Conservation (phyloP, 2,797 vertebrate genomes). For the Nyctalus aviator region DNA sequence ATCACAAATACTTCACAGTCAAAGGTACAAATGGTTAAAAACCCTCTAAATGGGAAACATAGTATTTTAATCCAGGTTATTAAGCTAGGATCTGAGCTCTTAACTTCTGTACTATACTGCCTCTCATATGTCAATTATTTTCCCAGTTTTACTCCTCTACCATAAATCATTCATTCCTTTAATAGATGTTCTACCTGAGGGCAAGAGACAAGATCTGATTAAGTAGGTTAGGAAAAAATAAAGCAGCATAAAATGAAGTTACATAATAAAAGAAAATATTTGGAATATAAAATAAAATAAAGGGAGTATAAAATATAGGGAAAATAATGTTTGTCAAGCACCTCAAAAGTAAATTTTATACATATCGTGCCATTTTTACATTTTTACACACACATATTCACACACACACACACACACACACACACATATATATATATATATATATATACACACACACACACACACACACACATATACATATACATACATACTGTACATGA, state of each 20-base stretch:
- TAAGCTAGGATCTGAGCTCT: no score
- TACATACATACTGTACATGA: background rate
- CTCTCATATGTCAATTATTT: conserved; percentile 3
- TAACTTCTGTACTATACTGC: background rate
- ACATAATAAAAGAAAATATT: background rate
- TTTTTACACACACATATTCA: no score
- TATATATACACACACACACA: background rate
- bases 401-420: no score
- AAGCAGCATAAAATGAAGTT: conserved; percentile 26
- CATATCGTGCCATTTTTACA: background rate
- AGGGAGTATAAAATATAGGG: background rate
- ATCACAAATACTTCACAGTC: background rate
- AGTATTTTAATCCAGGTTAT: no score
- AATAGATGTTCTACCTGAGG: background rate
- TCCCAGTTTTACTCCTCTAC: background rate
- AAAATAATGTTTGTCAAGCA: conserved; percentile 27
- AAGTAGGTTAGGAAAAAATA: background rate
- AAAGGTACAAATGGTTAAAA: background rate
- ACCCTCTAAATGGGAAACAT: no score
- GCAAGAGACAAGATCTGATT: background rate
- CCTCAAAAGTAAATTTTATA: background rate
- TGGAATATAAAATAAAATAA: background rate
- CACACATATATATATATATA: background rate
- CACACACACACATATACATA: background rate
- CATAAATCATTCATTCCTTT: background rate